Conservation (phyloP, 2,888 invertebrate species). For the Hypomecis punctinalis region DNA sequence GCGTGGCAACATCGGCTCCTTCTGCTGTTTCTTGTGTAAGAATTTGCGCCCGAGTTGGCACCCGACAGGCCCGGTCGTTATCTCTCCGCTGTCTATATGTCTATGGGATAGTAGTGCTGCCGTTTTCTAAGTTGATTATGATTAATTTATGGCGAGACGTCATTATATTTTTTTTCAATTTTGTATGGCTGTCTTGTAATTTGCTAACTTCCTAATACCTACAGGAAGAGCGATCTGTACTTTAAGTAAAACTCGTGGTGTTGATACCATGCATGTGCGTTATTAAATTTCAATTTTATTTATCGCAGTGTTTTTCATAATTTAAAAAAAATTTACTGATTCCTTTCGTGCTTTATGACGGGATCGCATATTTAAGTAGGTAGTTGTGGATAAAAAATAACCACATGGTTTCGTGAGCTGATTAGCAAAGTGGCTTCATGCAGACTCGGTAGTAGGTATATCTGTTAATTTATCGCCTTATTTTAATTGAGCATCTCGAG, state of each 20-base stretch:
- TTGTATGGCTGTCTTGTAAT: too few relatives aligned
- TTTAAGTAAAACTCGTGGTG: too few relatives aligned
- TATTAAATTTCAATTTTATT: not conserved
- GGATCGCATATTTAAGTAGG: constrained; percentile 2
- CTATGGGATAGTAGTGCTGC: constrained; percentile 5
- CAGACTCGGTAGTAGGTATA: constrained; percentile 43
- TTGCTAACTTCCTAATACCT: too few relatives aligned
- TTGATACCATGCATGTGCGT: not conserved
- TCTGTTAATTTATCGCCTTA: constrained; percentile 77
- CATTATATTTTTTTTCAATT: not conserved
- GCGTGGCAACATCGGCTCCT: constrained; percentile 8
- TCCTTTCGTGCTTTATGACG: constrained; percentile 9
- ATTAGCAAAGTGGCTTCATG: constrained; percentile 38
- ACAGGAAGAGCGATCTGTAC: too few relatives aligned
- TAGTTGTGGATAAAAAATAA: constrained; percentile 17
- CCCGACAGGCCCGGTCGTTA: constrained; percentile 8
- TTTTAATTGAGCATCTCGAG: constrained; percentile 75
- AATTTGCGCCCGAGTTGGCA: constrained; percentile 1
- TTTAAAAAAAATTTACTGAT: not conserved
- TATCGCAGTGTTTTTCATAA: not conserved
- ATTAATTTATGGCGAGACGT: not conserved
- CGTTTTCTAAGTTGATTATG: constrained; percentile 4
- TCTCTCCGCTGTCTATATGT: not conserved
- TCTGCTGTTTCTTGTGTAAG: constrained; percentile 2
- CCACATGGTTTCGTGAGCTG: constrained; percentile 29